A percentile compares a stretch with the other conserved stretches of the same genome.
These are phyloP conservation scores for Cardinalis cardinalis DNA, from an alignment of 2,113 vertebrate species.

Conservation along the genomic window DNA sequence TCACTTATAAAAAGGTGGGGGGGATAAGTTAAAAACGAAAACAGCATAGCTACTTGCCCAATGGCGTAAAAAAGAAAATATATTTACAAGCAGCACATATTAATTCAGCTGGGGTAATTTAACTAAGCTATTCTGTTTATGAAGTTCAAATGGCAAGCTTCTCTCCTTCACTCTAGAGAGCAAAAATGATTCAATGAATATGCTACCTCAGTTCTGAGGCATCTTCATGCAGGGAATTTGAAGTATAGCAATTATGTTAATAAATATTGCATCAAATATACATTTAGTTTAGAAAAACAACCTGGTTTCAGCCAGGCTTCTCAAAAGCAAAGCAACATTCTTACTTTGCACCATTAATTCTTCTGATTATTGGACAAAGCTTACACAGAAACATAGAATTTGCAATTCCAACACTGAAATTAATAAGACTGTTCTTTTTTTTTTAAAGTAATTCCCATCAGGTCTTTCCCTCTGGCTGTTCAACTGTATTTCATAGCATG, in stretches of 20 bases:
- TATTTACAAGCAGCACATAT: neutral
- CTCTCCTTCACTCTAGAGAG: neutral
- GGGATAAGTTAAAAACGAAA: neutral
- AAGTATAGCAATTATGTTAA: constrained; percentile 15
- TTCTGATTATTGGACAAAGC: constrained; percentile 11
- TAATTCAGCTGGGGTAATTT: neutral
- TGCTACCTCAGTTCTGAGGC: neutral
- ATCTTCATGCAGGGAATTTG: neutral
- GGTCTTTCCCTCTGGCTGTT: constrained; percentile 24
- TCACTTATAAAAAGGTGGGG: neutral
- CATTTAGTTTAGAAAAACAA: constrained; percentile 27
- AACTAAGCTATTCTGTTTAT: neutral
- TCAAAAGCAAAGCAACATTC: constrained; percentile 26
- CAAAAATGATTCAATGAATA: neutral
- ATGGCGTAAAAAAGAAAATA: neutral
- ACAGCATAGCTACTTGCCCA: neutral
- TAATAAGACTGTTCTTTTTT: neutral
- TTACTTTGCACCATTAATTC: constrained; percentile 28
- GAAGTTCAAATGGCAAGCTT: constrained; percentile 9
- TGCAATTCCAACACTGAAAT: constrained; percentile 28
- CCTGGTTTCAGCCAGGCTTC: constrained; percentile 27
- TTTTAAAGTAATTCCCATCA: neutral
- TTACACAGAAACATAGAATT: neutral
- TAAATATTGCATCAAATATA: constrained; percentile 22
- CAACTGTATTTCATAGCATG: constrained; percentile 48